A percentile compares a stretch with the other conserved stretches of the same genome.
Conservation (phyloP, 1,140 invertebrate species). For the Holcopasites calliopsidis region DNA sequence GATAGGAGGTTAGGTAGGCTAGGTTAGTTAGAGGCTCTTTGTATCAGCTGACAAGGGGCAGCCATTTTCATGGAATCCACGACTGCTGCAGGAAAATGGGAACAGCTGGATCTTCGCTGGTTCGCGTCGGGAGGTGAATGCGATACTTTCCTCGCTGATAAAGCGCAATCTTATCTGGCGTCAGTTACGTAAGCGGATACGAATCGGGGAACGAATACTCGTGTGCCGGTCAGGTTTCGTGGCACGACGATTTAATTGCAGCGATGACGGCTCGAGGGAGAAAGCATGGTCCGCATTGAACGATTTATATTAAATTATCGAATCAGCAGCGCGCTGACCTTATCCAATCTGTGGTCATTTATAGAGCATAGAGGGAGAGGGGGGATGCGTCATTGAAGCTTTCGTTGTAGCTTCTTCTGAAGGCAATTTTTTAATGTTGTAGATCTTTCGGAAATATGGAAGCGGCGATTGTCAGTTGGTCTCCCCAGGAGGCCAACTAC, state of each 20-base stretch:
- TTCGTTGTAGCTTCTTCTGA: not conserved
- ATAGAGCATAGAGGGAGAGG: too few relatives aligned
- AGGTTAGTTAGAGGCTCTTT: too few relatives aligned
- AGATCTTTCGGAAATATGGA: not conserved
- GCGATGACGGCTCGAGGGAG: not conserved
- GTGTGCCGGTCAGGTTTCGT: not conserved
- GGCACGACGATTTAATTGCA: not conserved
- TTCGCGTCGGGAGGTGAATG: too few relatives aligned
- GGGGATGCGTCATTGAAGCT: too few relatives aligned
- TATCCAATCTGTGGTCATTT: too few relatives aligned
- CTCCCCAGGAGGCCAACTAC: constrained; percentile 4
- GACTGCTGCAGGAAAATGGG: too few relatives aligned
- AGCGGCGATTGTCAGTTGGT: not conserved
- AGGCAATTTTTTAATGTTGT: not conserved
- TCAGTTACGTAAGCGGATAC: not conserved
- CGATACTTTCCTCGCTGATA: not conserved
- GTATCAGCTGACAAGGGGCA: too few relatives aligned
- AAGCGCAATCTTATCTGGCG: constrained; percentile 10
- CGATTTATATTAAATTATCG: constrained; percentile 8
- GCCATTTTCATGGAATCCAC: too few relatives aligned
- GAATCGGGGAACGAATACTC: not conserved
- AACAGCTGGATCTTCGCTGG: not conserved
- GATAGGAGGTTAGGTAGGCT: too few relatives aligned
- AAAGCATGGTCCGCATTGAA: not conserved
- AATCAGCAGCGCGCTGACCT: not conserved